Conservation (phyloP, 2,888 invertebrate species). For the Zeuzera pyrina region DNA sequence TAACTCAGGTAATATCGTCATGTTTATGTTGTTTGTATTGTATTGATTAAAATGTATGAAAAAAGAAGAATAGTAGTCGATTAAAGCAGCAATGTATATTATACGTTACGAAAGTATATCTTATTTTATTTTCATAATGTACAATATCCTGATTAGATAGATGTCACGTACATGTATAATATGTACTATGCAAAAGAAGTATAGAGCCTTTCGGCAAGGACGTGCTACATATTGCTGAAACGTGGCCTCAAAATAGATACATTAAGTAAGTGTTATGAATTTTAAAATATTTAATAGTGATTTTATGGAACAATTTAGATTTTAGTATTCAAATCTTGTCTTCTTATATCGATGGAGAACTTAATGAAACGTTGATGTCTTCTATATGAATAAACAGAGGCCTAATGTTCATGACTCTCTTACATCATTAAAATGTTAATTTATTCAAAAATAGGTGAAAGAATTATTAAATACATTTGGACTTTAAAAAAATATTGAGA, state of each 20-base stretch:
- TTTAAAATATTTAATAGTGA: too few relatives aligned
- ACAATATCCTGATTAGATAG: background rate
- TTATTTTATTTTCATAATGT: background rate
- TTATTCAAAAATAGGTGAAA: background rate
- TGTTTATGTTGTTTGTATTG: too few relatives aligned
- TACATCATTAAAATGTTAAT: background rate
- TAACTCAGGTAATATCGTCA: too few relatives aligned
- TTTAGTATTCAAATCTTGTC: too few relatives aligned
- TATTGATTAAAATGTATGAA: too few relatives aligned
- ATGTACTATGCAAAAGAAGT: background rate
- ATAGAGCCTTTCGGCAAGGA: conserved; percentile 4
- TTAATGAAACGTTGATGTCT: too few relatives aligned
- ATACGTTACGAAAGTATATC: background rate
- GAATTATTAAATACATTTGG: background rate
- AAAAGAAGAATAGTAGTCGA: too few relatives aligned
- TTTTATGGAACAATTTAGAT: too few relatives aligned
- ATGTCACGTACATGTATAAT: conserved; percentile 3
- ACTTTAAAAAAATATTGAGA: background rate
- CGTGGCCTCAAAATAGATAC: background rate
- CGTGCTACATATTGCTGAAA: too few relatives aligned
- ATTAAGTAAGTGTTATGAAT: background rate
- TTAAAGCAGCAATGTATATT: conserved; percentile 1
- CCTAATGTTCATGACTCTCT: background rate
- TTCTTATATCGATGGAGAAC: too few relatives aligned
- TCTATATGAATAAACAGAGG: background rate